Percentiles rank a stretch among this genome's conserved stretches.
Conservation (phyloP, 2,113 vertebrate species). For the Geococcyx californianus region DNA sequence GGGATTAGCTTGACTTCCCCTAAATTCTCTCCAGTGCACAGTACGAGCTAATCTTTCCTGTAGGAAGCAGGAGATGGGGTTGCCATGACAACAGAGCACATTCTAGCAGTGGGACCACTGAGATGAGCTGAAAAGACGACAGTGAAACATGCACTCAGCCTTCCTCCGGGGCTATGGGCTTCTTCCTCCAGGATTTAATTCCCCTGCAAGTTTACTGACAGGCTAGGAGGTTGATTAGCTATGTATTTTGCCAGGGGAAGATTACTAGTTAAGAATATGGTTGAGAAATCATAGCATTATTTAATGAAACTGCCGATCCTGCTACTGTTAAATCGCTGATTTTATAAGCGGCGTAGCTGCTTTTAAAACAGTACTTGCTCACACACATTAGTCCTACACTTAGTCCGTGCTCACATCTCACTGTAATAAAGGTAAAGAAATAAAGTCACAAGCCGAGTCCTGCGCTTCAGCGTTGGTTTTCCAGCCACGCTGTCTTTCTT, state of each 20-base stretch:
- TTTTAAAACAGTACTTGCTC: constrained; percentile 28
- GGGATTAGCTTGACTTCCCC: constrained; percentile 87
- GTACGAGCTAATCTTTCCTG: constrained; percentile 87
- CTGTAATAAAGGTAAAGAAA: not conserved
- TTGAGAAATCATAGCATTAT: constrained; percentile 66
- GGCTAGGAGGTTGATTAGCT: constrained; percentile 71
- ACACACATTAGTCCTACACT: not conserved
- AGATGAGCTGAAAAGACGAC: constrained; percentile 82
- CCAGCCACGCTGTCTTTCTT: not conserved
- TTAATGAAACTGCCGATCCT: constrained; percentile 67
- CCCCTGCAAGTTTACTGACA: constrained; percentile 73
- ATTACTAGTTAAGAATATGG: constrained; percentile 63
- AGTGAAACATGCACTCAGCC: constrained; percentile 77
- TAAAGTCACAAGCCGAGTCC: not conserved
- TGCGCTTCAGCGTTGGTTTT: not conserved
- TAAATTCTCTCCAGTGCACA: constrained; percentile 86
- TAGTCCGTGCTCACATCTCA: not conserved
- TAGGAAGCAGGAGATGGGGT: constrained; percentile 85
- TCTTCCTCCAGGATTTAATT: constrained; percentile 78
- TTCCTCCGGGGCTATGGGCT: constrained; percentile 75
- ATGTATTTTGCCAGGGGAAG: constrained; percentile 68
- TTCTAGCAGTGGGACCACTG: constrained; percentile 84
- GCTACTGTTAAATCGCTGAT: constrained; percentile 34
- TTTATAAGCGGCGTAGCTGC: constrained; percentile 32
- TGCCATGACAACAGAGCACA: constrained; percentile 86